phyloP scores from a whole-genome alignment of 2,113 vertebrate species.

The Rhipidura dahli region DNA sequence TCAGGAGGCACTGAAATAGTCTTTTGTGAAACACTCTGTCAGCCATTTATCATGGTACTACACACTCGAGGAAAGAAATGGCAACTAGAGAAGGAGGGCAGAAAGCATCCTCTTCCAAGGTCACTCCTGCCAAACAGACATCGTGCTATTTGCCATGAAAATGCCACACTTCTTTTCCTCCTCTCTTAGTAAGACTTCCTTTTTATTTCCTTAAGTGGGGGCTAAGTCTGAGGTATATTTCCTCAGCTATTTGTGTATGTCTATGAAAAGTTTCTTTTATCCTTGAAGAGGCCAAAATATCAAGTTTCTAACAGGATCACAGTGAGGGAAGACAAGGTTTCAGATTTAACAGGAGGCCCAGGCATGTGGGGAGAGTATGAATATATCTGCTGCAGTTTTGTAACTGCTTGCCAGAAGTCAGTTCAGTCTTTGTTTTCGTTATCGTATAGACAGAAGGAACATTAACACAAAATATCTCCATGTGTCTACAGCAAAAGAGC shows the following conservation, averaged over 20 bases:
- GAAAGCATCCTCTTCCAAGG: not conserved
- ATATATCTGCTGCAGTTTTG: not conserved
- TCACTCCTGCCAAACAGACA: not conserved
- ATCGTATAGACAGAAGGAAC: not conserved
- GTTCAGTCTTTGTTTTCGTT: not conserved
- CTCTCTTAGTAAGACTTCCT: not conserved
- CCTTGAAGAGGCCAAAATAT: not conserved
- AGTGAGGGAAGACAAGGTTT: not conserved
- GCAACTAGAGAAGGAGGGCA: not conserved
- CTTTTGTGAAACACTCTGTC: not conserved
- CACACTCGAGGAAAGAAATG: not conserved
- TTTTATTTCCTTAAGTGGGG: not conserved
- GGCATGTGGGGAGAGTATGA: not conserved
- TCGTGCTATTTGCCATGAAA: not conserved
- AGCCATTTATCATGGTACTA: not conserved
- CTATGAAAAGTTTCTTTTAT: not conserved
- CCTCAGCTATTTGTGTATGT: not conserved
- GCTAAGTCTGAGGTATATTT: not conserved
- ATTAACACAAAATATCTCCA: not conserved
- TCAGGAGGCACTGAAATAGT: not conserved
- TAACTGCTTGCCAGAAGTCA: not conserved
- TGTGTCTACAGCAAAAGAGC: not conserved
- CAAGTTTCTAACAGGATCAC: not conserved
- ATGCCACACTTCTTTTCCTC: not conserved
- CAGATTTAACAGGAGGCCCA: not conserved